Percentiles rank a stretch among this genome's conserved stretches.
These are phyloP conservation scores for Beaufortia kweichowensis DNA, from an alignment of 2,113 vertebrate species.

Conservation along the genomic window DNA sequence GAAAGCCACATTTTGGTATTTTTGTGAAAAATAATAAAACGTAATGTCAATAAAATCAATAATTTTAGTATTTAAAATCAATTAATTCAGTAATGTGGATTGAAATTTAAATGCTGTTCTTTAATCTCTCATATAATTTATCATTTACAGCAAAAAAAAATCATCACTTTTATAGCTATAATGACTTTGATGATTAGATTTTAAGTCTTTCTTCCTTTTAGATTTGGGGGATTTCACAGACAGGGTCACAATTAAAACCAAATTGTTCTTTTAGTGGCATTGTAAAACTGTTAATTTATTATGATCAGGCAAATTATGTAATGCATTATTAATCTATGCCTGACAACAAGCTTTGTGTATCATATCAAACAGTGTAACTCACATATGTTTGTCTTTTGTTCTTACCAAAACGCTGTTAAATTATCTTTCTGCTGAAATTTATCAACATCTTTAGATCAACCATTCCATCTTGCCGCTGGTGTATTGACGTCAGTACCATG, in stretches of 20 bases:
- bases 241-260: conserved; percentile 2
- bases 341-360: background rate
- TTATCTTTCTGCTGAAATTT: background rate
- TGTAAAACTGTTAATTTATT: background rate
- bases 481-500: conserved; percentile 32
- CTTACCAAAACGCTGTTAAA: background rate
- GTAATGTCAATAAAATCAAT: no score
- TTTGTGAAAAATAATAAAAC: no score
- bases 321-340: background rate
- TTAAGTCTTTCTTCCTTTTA: no score
- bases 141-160: no score
- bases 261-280: background rate
- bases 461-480: conserved; percentile 43
- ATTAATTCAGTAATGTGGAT: background rate
- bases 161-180: no score
- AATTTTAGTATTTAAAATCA: conserved; percentile 14
- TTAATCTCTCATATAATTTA: no score
- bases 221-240: no score
- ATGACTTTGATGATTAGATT: no score
- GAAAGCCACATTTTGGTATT: no score
- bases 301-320: background rate
- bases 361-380: background rate
- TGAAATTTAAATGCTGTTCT: no score
- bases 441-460: background rate
- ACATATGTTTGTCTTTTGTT: background rate